A percentile compares a stretch with the other conserved stretches of the same genome.
These are phyloP conservation scores for Crypturellus tataupa DNA, from an alignment of 2,797 vertebrate genomes.

Conservation along the genomic window DNA sequence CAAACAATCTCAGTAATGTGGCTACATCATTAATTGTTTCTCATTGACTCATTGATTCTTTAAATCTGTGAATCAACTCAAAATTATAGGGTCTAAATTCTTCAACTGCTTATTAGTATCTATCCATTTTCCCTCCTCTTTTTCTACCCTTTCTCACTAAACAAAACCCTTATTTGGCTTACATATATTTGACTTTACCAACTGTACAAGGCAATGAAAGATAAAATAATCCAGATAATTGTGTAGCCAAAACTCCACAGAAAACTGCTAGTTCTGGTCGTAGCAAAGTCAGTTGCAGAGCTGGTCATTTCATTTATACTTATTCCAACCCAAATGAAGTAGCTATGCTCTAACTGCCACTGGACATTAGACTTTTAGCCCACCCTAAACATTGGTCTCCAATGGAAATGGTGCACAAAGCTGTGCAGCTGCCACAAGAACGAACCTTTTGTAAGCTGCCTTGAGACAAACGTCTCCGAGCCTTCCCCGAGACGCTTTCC, in stretches of 20 bases:
- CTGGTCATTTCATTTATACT: neutral
- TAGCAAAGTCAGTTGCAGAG: neutral
- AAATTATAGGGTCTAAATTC: conserved; percentile 24
- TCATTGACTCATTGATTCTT: neutral
- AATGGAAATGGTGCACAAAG: neutral
- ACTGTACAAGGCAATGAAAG: neutral
- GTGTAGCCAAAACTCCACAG: neutral
- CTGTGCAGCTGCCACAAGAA: neutral
- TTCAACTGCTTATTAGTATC: neutral
- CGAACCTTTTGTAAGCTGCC: neutral
- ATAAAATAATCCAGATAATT: neutral
- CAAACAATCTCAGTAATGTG: neutral
- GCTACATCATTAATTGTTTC: neutral
- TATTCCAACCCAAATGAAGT: neutral
- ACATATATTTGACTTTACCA: neutral
- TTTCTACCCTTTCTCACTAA: neutral
- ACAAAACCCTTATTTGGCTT: neutral
- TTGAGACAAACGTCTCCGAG: neutral
- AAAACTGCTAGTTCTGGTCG: neutral
- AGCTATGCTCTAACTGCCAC: neutral
- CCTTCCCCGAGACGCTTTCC: neutral
- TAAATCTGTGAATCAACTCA: neutral
- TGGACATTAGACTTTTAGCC: neutral
- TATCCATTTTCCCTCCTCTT: neutral
- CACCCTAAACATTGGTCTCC: neutral